Evolutionary conservation across 2,113 vertebrate species (phyloP).

Genomic region (Pardalotus punctatus): DNA sequence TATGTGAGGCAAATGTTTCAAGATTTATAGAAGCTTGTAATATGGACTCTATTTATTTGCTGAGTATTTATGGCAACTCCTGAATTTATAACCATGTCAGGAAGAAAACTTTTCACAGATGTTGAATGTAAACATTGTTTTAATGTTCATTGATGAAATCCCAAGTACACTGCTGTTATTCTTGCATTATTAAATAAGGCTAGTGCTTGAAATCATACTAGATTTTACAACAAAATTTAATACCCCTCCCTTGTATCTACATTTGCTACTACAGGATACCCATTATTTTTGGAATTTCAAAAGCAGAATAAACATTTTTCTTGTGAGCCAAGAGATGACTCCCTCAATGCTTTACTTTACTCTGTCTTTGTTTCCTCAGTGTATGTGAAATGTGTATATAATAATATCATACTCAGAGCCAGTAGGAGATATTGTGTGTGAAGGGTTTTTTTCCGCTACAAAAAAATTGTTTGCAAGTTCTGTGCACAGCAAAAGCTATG

Average conservation of each 20-base stretch:
- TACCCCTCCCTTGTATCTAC: neutral
- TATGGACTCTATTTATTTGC: neutral
- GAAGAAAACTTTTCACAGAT: conserved; percentile 11
- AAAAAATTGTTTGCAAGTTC: neutral
- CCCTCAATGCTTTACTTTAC: neutral
- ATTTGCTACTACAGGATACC: neutral
- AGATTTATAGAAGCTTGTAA: neutral
- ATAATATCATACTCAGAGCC: neutral
- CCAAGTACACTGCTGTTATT: neutral
- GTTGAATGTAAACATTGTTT: conserved; percentile 8
- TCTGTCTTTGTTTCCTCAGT: neutral
- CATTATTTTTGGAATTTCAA: neutral
- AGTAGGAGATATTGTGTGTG: neutral
- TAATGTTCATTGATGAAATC: neutral
- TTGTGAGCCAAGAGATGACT: neutral
- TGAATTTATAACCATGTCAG: neutral
- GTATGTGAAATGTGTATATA: neutral
- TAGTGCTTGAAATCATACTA: neutral
- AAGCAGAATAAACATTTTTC: neutral
- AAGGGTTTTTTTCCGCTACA: neutral
- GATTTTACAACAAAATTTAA: neutral
- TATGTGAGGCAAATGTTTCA: neutral
- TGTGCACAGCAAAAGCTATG: neutral
- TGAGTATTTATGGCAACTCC: neutral
- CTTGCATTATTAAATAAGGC: conserved; percentile 3